Base-by-base conservation (phyloP, 2,888 invertebrate species). In the Limnephilus lunatus region DNA sequence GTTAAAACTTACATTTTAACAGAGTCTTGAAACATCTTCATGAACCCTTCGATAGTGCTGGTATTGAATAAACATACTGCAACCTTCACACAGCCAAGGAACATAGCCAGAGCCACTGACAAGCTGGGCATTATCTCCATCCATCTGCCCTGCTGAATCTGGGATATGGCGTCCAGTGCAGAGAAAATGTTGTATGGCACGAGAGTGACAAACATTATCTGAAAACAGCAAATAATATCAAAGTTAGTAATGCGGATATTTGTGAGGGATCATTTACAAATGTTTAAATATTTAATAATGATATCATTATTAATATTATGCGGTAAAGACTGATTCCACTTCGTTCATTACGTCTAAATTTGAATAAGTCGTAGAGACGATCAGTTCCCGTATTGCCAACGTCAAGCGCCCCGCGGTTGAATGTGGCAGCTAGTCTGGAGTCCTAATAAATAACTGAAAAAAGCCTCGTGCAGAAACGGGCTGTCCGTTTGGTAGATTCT, bases 181-280 rank as follows among this genome's bases (percentile, higher is more conserved):
- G 92, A 92, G 86, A 90, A 93, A 0, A 93, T 68, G 68, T 91
- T 93, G 48, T 93, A 93, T 12, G 93, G 93, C 9, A 93, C 32
- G 25, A 93, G 48, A 32, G 93, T 93, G 3, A 83, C 53, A 14
- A 81, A 89, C 35, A 93, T 89, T 12, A 93, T 85, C 93, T 93
- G 68, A 30, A 91, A 87, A 19, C 7, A 88, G 81, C n/a, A 68
- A 68, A 68, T 7, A 68, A 68, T 7, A 7, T 68, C 5, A 7
- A 68, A 25, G 7, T 5, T 25, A 68, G 3, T 1, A 5, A 7
- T 68, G 7, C 14, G 7, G 25, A 19, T 7, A 68, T 68, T 19
- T 68, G 3, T 48, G 12, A 44, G 12, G 39, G 44, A 44, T 44
- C 44, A 12, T 44, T 44, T 44, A 39, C 9, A 39, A 0, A 4